Evolutionary conservation across 92 coral and sea anemone species (phyloP), one percentile per base, ranked within the genome.

Genomic region (Anthopleura xanthogrammica): DNA sequence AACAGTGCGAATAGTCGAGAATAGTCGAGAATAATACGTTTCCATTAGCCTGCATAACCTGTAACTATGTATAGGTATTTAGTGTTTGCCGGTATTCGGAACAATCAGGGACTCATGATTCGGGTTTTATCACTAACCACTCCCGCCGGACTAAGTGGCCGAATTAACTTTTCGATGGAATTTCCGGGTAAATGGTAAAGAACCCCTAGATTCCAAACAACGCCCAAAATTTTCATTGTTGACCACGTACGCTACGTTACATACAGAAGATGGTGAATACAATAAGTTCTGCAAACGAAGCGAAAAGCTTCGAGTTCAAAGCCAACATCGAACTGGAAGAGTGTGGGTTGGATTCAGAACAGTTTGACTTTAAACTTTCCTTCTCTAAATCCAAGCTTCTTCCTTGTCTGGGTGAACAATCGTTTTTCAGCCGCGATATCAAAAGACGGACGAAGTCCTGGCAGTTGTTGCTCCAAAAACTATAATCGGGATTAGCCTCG

Each of bases 241-340:
- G 60, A 7, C 16, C 16, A 56, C n/a, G n/a, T n/a, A n/a, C n/a
- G n/a, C n/a, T 17, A 17, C 3, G 62, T 57, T 57, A 57, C 62
- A 12, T 57, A 0, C 62, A 57, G 20, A 57, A 57, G 62, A 4
- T 57, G 16, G 62, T 57, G 62, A 12, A 57, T 57, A 57, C 9
- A 57, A 12, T 13, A 14, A 57, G 76, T 71, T 36, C 16, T 24
- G 41, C 39, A 71, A 71, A 24, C 41, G 46, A 71, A 71, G 76
- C 76, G 46, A 24, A n/a, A 10, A 14, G 41, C 0, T 71, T 71
- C 76, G 39, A 71, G 76, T 71, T n/a, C 76, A 71, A 71, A 41
- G 76, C 20, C 40, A 71, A 71, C 40, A 41, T 71, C 11, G 76
- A 71, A 41, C 76, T 24, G 76, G 76, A 71, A 7, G 76, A 71